Base-by-base conservation (phyloP, 2,113 vertebrate genomes). In the Cyprinodon variegatus region DNA sequence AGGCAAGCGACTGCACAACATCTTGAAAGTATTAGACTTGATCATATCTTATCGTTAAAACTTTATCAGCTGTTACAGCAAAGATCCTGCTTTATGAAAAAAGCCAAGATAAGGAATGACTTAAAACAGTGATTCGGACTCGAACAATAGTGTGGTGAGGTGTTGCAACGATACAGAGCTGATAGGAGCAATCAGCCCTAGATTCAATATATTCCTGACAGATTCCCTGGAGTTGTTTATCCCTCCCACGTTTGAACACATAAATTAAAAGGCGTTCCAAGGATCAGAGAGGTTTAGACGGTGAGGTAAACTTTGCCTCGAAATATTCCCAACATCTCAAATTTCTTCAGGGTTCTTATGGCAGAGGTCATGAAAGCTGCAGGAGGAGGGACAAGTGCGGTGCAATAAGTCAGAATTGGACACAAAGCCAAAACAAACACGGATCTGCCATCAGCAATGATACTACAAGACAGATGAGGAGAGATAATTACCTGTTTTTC, bases 241-340 rank as follows among this genome's bases (percentile, higher is more conserved):
- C 29, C 67, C 78, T 79, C 82, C 81, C 60, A 78, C 5, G 2
- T 46, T 65, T 61, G 62, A 66, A 68, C 61, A 77, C 64, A 71
- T 91, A 84, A 90, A 87, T 85, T 65, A 65, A 48, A 69, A 57
- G 77, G 68, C 72, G 78, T 77, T 88, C 83, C 76, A 83, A 61
- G 68, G 80, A 82, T 82, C 70, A 86, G 61, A 10, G 77, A 78
- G 70, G 66, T 38, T 79, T 67, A 61, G 74, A 73, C 78, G 22
- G 12, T 70, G 62, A 63, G 63, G 57, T 91, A 91, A 91, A 92
- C 75, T 84, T 40, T 6, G 22, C 64, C 40, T 57, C 41, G 69
- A 85, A 82, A 84, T 74, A 64, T 91, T 93, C 91, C 90, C 88
- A 90, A 81, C 72, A 38, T 79, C 86, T 94, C 91, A 39, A 20